Conservation (phyloP, 2,888 invertebrate genomes). For the Neoaliturus tenellus region DNA sequence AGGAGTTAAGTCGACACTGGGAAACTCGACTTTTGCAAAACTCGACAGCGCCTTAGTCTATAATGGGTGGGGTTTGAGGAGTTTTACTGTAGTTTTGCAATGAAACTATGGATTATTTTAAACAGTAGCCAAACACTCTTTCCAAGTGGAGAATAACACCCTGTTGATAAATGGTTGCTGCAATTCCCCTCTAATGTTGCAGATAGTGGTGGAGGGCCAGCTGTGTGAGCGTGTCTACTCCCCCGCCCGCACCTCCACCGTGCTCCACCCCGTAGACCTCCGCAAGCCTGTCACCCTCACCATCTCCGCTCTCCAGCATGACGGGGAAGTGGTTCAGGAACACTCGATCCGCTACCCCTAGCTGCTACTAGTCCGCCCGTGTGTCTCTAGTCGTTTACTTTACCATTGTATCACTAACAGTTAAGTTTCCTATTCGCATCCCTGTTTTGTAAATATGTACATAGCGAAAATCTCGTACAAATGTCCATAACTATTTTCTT, state of each 20-base stretch:
- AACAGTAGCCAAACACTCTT: too few relatives aligned
- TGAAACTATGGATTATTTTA: too few relatives aligned
- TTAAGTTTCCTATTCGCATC: slow-evolving; percentile 40
- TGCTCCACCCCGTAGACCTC: slow-evolving; percentile 64
- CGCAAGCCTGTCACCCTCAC: slow-evolving; percentile 61
- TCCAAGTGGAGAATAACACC: too few relatives aligned
- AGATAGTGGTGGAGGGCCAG: slow-evolving; percentile 64
- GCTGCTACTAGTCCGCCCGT: slow-evolving; percentile 35
- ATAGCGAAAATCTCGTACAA: slow-evolving; percentile 31
- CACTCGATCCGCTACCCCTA: slow-evolving; percentile 61
- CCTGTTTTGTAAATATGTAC: slow-evolving; percentile 48
- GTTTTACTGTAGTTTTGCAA: too few relatives aligned
- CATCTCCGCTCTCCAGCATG: slow-evolving; percentile 61
- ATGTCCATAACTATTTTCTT: slow-evolving; percentile 45
- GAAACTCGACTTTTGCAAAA: too few relatives aligned
- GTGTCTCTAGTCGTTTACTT: slow-evolving; percentile 52
- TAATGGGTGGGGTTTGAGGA: too few relatives aligned
- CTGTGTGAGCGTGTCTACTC: slow-evolving; percentile 62
- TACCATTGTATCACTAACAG: slow-evolving; percentile 47
- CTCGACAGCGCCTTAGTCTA: too few relatives aligned
- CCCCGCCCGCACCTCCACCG: slow-evolving; percentile 60
- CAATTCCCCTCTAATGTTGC: too few relatives aligned
- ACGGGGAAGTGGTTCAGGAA: slow-evolving; percentile 59
- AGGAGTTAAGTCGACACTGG: too few relatives aligned
- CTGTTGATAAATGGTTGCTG: too few relatives aligned